Percentiles rank a stretch among this genome's conserved stretches.
These are phyloP conservation scores for Chaenocephalus aceratus DNA, from an alignment of 2,113 vertebrate genomes.

Conservation along the genomic window DNA sequence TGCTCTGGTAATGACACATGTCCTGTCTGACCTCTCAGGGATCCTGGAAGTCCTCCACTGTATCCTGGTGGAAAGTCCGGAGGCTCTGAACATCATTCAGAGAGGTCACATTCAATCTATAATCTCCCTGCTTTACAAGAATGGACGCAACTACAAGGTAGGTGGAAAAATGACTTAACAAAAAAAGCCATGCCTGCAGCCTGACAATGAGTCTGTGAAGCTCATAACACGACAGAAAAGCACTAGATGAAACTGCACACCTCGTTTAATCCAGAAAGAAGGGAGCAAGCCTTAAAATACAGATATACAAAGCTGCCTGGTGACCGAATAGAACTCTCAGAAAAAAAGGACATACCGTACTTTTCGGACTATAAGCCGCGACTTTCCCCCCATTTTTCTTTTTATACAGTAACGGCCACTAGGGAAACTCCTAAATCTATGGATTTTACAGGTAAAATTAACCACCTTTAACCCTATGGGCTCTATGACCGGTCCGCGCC, in stretches of 20 bases:
- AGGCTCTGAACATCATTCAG: constrained; percentile 95
- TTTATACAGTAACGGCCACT: too few relatives aligned
- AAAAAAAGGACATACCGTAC: too few relatives aligned
- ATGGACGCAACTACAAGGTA: constrained; percentile 97
- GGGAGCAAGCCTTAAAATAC: not conserved
- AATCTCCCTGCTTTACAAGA: constrained; percentile 95
- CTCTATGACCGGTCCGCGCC: too few relatives aligned
- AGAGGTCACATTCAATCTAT: constrained; percentile 95
- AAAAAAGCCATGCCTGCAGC: not conserved
- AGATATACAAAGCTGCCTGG: not conserved
- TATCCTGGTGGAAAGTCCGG: constrained; percentile 95
- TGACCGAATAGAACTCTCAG: too few relatives aligned
- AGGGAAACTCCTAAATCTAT: too few relatives aligned
- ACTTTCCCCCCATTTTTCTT: too few relatives aligned
- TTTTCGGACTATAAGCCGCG: too few relatives aligned
- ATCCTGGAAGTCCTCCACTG: constrained; percentile 96
- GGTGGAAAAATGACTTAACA: not conserved
- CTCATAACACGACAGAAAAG: not conserved
- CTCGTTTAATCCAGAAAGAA: not conserved
- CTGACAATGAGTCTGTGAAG: not conserved
- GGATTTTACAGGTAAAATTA: too few relatives aligned
- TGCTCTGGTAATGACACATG: constrained; percentile 5
- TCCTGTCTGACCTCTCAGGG: constrained; percentile 79
- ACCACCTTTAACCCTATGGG: too few relatives aligned
- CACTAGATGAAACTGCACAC: not conserved